Evolutionary conservation across 2,888 invertebrate species (phyloP), one percentile per base, ranked within the genome.

Genomic region (Serrognathus titanus): DNA sequence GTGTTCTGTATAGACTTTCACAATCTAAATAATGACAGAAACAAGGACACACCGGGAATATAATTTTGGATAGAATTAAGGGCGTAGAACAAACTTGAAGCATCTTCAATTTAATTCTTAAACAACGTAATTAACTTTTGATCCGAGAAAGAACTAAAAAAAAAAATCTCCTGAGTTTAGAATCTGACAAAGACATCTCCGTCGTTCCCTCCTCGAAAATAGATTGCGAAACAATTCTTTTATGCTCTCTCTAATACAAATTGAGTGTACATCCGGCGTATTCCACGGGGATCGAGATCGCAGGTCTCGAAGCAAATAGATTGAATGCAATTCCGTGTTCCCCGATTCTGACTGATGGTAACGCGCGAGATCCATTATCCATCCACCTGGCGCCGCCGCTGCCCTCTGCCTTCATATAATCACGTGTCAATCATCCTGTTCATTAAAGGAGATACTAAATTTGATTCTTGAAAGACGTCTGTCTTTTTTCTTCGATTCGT

Each of bases 361-460:
- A 71, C 72, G 71, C 66, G 72, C 67, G 65, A 70, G 66, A 67
- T 73, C 73, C 73, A 72, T 73, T 72, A 73, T 69, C 71, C 50
- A 39, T 12, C 58, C 63, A 66, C 62, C 66, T 65, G 63, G 66
- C 55, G 58, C 54, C 60, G 63, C 57, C 61, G 63, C 45, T 40
- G 48, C 43, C 46, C 64, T 63, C 64, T 63, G 59, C 63, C 65
- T 63, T 63, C 58, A 53, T 57, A 59, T 60, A 69, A 70, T 69
- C 69, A 66, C 65, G 61, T 62, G 71, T 65, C 71, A 69, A 65
- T 69, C 70, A 70, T 60, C 53, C 64, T 64, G 65, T 66, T 67
- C 65, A 67, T 66, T 66, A 68, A 66, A 65, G 62, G 65, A 55
- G 58, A 56, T 58, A 53, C 45, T 59, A 58, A 52, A 59, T 58